phyloP scores from a whole-genome alignment of 1,140 invertebrate species.

The Tetraneura akinire region DNA sequence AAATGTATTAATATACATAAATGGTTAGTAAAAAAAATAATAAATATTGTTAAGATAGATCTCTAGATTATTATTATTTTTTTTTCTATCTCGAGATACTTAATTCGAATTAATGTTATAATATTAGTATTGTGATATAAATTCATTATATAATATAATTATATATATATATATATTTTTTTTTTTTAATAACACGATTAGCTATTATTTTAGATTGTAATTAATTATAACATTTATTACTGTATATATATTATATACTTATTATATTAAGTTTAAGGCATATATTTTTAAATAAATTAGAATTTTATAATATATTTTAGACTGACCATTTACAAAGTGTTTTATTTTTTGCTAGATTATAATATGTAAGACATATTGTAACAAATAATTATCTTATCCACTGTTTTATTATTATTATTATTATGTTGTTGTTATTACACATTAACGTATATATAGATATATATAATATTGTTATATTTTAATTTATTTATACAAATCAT shows the following conservation, averaged over 20 bases:
- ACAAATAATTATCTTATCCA: not conserved
- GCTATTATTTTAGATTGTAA: constrained; percentile 12
- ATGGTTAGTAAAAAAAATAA: constrained; percentile 18
- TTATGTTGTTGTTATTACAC: not conserved
- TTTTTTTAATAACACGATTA: constrained; percentile 15
- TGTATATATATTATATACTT: constrained; percentile 28
- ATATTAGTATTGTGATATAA: constrained; percentile 45
- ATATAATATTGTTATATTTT: constrained; percentile 1
- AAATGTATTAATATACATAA: not conserved
- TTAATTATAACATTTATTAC: not conserved
- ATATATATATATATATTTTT: not conserved
- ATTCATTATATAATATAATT: not conserved
- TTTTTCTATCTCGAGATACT: constrained; percentile 33
- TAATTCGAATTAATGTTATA: constrained; percentile 39
- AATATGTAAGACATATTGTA: constrained; percentile 24
- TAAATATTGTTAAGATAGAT: constrained; percentile 29
- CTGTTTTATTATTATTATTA: not conserved
- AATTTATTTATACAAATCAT: not conserved
- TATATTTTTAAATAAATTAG: constrained; percentile 41
- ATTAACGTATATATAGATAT: not conserved
- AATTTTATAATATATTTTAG: constrained; percentile 50
- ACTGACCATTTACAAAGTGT: constrained; percentile 36
- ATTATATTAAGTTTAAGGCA: constrained; percentile 30
- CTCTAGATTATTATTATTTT: constrained; percentile 30
- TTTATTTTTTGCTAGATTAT: constrained; percentile 8